Evolutionary conservation across 2,888 invertebrate genomes (phyloP).

Genomic region (Sycophila texana): DNA sequence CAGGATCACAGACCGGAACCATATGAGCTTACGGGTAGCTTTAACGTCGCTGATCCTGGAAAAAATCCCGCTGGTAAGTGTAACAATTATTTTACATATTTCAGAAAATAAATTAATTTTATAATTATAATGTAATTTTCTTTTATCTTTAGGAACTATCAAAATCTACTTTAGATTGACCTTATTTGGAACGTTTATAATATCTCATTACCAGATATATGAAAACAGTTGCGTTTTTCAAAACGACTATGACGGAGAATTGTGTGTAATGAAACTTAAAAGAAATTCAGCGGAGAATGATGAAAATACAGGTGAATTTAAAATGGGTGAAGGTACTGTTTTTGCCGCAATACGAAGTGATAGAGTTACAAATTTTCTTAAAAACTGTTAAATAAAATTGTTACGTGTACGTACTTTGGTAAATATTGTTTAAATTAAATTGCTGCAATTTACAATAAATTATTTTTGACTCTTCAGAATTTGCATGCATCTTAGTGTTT

Average conservation of each 20-base stretch:
- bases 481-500: neutral
- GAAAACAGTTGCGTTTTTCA: constrained; percentile 64
- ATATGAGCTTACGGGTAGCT: constrained; percentile 64
- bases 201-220: constrained; percentile 66
- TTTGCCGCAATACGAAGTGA: constrained; percentile 30
- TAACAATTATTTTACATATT: neutral
- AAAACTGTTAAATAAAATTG: no score
- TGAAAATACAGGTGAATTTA: constrained; percentile 30
- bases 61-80: constrained; percentile 62
- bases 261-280: constrained; percentile 63
- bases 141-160: constrained; percentile 62
- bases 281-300: constrained; percentile 39
- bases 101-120: neutral
- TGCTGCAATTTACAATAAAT: neutral
- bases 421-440: no score
- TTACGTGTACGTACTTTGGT: no score
- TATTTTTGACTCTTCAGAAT: neutral
- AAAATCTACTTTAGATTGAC: constrained; percentile 65
- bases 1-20: constrained; percentile 67
- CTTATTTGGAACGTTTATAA: constrained; percentile 67
- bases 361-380: neutral
- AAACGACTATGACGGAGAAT: constrained; percentile 64
- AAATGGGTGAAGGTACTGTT: constrained; percentile 27
- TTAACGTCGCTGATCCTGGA: constrained; percentile 68
- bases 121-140: neutral